Evolutionary conservation across 2,797 vertebrate genomes (phyloP), one percentile per base, ranked within the genome.

Genomic region (Lateolabrax maculatus): DNA sequence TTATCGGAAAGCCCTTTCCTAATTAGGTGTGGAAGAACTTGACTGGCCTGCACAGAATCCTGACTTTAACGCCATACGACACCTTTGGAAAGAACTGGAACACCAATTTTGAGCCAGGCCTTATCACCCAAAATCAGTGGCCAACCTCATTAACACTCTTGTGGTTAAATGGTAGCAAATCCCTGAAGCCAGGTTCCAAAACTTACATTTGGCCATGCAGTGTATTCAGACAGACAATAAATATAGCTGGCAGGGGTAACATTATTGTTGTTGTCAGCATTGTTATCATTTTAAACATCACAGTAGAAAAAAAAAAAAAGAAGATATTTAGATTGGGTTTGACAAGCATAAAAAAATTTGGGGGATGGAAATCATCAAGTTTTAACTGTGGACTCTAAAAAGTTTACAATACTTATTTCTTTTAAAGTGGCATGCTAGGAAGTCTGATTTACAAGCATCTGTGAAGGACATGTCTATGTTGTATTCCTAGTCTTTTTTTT

Each of bases 391-490:
- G 15, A 41, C 25, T 57, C 52, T 64, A 12, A 72, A 65, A 25
- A 31, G 31, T 71, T 62, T 49, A 21, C 19, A 60, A 61, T 41
- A 21, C 8, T 61, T 6, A 9, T 2, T n/a, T 11, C 36, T 69
- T 27, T 37, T 55, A 51, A 36, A 49, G 56, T 29, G 16, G 16
- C 41, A 15, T n/a, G 13, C 16, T 43, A n/a, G 49, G 36, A 34
- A 37, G 21, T 51, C 27, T 60, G 23, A 1, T 2, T 51, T 57
- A 31, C 44, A 77, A 21, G 6, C 12, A 56, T 75, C 51, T 79
- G 77, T 77, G 56, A 82, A 82, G 69, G 56, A 66, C 56, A 15
- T 70, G 41, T 65, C 25, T 46, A 41, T 18, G 10, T 51, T 4
- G 9, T 25, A 56, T 56, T 48, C 31, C 29, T 19, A 43, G 44